Evolutionary conservation across 2,113 vertebrate genomes (phyloP).

Genomic region (Numida meleagris): DNA sequence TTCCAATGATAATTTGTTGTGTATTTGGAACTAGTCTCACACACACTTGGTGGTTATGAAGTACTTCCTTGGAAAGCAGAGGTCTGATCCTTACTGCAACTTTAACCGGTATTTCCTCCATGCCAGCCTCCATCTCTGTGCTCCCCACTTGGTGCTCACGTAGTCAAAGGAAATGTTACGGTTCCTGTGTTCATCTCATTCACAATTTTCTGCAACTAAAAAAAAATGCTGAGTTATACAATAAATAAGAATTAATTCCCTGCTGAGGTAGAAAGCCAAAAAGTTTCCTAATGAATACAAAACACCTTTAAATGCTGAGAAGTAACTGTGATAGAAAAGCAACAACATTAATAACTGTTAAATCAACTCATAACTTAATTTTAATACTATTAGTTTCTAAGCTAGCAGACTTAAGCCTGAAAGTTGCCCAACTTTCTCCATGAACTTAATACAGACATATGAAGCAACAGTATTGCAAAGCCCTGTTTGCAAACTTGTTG

Average conservation of each 20-base stretch:
- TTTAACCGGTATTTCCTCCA: constrained; percentile 86
- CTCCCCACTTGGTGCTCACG: not conserved
- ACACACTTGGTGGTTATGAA: constrained; percentile 86
- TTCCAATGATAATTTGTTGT: constrained; percentile 84
- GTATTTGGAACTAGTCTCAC: constrained; percentile 82
- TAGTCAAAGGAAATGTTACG: constrained; percentile 28
- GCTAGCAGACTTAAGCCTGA: not conserved
- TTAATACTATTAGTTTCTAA: not conserved
- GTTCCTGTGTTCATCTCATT: not conserved
- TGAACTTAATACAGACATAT: not conserved
- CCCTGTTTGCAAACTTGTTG: not conserved
- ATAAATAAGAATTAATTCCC: not conserved
- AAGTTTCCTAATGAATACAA: not conserved
- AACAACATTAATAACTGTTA: not conserved
- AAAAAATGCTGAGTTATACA: not conserved
- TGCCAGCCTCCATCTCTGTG: constrained; percentile 39
- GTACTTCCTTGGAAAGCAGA: constrained; percentile 86
- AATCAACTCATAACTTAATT: not conserved
- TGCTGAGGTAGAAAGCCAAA: not conserved
- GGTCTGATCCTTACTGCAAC: constrained; percentile 91
- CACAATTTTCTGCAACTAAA: constrained; percentile 8
- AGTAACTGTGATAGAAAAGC: not conserved
- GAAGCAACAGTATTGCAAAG: not conserved
- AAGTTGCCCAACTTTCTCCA: not conserved
- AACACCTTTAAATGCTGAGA: not conserved